Conservation (phyloP, 2,888 invertebrate genomes). For the Chloromyia formosa region DNA sequence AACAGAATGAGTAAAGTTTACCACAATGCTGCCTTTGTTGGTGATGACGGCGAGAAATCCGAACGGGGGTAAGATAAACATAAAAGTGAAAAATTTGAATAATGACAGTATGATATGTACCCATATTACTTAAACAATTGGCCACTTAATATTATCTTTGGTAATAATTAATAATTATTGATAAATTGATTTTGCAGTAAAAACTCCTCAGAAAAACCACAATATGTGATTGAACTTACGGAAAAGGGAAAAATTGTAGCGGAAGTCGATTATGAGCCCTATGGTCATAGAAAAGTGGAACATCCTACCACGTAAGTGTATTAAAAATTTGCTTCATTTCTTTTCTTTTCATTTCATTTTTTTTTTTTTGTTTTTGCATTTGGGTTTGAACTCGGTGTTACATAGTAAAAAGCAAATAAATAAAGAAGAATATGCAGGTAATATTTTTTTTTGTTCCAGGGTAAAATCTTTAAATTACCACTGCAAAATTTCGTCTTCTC, state of each 20-base stretch:
- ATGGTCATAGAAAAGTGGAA: constrained; percentile 71
- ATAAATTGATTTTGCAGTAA: constrained; percentile 2
- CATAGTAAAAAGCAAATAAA: too few species aligned
- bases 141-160: too few species aligned
- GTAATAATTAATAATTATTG: too few species aligned
- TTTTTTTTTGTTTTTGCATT: too few species aligned
- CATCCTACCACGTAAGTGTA: constrained; percentile 76
- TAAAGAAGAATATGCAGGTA: too few species aligned
- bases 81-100: background rate
- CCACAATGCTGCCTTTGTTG: constrained; percentile 60
- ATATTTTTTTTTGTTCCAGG: too few species aligned
- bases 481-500: too few species aligned
- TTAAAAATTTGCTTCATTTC: too few species aligned
- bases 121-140: too few species aligned
- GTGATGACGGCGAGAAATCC: constrained; percentile 57
- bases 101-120: background rate
- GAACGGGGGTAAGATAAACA: constrained; percentile 45
- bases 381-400: too few species aligned
- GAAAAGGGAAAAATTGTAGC: constrained; percentile 58
- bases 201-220: constrained; percentile 2
- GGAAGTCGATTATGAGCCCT: constrained; percentile 72
- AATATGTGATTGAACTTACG: constrained; percentile 59
- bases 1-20: constrained; percentile 47
- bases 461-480: too few species aligned
- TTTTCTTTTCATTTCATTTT: too few species aligned